Evolutionary conservation across 2,888 invertebrate species (phyloP).

Genomic region (Lapara coniferarum): DNA sequence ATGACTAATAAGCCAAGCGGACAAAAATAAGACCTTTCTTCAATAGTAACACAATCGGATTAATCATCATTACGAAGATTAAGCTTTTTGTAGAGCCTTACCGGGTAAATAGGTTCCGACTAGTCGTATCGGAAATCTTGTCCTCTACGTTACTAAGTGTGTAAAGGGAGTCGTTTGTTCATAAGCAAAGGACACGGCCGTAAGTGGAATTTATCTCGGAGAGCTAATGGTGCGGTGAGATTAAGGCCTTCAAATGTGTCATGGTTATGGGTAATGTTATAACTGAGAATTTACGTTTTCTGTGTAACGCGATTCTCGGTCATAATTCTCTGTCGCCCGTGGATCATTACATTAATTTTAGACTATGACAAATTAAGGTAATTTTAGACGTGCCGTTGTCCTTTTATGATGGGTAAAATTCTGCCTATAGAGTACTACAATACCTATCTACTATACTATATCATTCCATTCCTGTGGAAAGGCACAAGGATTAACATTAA

Average conservation of each 20-base stretch:
- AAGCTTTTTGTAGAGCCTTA: neutral
- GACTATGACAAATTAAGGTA: neutral
- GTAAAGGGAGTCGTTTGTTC: constrained; percentile 27
- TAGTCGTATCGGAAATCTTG: neutral
- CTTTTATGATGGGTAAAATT: too few relatives aligned
- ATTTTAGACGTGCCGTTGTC: too few relatives aligned
- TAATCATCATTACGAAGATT: too few relatives aligned
- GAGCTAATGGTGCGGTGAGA: constrained; percentile 23
- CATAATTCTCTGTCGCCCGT: neutral
- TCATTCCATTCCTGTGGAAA: too few relatives aligned
- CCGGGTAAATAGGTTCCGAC: neutral
- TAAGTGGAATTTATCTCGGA: constrained; percentile 25
- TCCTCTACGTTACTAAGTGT: constrained; percentile 26
- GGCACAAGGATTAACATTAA: too few relatives aligned
- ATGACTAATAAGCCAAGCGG: too few relatives aligned
- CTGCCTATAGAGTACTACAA: too few relatives aligned
- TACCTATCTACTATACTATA: too few relatives aligned
- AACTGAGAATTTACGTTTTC: neutral
- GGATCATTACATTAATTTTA: neutral
- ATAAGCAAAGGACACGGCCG: constrained; percentile 21
- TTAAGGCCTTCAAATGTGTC: constrained; percentile 20
- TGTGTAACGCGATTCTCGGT: neutral
- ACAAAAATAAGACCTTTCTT: too few relatives aligned
- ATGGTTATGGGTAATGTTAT: neutral
- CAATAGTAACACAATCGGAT: too few relatives aligned